A percentile compares a stretch with the other conserved stretches of the same genome.
These are phyloP conservation scores for Nettapus auritus DNA, from an alignment of 2,113 vertebrate genomes.

Conservation along the genomic window DNA sequence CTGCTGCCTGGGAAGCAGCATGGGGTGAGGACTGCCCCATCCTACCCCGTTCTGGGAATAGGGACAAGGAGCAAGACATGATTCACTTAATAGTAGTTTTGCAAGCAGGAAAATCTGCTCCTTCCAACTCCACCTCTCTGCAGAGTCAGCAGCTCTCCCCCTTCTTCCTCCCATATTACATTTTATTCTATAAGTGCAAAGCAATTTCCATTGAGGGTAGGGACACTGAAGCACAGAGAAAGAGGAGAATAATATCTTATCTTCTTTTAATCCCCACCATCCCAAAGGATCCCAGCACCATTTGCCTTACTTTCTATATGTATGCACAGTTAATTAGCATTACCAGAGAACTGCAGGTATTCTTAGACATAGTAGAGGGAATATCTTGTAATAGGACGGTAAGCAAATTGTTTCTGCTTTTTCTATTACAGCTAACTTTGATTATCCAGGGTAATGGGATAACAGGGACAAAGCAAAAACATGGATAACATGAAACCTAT, in stretches of 20 bases:
- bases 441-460: slow-evolving; percentile 69
- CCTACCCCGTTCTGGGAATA: fast-evolving
- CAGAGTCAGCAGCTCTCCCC: not conserved
- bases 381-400: slow-evolving; percentile 58
- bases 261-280: slow-evolving; percentile 56
- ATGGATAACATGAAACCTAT: slow-evolving; percentile 39
- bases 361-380: slow-evolving; percentile 40
- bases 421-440: slow-evolving; percentile 63
- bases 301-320: slow-evolving; percentile 56
- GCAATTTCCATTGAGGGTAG: slow-evolving; percentile 14
- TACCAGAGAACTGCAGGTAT: slow-evolving; percentile 57
- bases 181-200: not conserved
- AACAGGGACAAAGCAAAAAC: slow-evolving; percentile 65
- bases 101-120: not conserved
- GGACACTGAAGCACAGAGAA: slow-evolving; percentile 35
- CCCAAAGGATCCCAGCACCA: not conserved
- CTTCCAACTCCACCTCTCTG: not conserved
- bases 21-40: not conserved
- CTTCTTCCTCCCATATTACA: not conserved
- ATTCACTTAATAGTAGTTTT: not conserved
- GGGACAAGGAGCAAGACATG: not conserved
- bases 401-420: slow-evolving; percentile 65
- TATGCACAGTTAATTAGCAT: slow-evolving; percentile 63
- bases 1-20: not conserved
- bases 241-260: slow-evolving; percentile 52